Evolutionary conservation across 1,140 invertebrate species (phyloP).

Genomic region (Ridgeia piscesae): DNA sequence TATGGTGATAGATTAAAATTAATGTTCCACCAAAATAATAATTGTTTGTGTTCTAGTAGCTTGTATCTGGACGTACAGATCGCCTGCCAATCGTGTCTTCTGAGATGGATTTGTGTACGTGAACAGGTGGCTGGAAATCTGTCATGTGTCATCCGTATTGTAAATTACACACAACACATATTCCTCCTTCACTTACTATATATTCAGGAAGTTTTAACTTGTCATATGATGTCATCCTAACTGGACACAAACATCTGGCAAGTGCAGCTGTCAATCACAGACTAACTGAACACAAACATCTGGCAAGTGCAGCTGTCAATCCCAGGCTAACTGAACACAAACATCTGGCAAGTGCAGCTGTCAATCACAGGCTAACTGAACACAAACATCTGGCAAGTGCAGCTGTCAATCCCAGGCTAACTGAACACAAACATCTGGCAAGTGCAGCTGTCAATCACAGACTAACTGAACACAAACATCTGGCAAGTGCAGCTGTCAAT

Average conservation of each 20-base stretch:
- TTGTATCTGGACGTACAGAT: too few relatives aligned
- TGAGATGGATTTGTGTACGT: too few relatives aligned
- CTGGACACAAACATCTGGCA: not conserved
- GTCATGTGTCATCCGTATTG: too few relatives aligned
- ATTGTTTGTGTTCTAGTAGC: too few relatives aligned
- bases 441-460: not conserved
- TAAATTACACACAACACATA: too few relatives aligned
- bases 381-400: not conserved
- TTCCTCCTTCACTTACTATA: too few relatives aligned
- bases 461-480: not conserved
- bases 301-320: not conserved
- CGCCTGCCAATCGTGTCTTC: too few relatives aligned
- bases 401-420: not conserved
- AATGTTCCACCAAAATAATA: too few relatives aligned
- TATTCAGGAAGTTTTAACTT: too few relatives aligned
- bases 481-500: not conserved
- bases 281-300: not conserved
- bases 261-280: not conserved
- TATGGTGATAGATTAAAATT: too few relatives aligned
- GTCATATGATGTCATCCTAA: too few relatives aligned
- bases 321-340: not conserved
- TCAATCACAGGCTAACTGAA: not conserved
- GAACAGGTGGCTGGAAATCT: too few relatives aligned
- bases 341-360: not conserved
- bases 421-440: not conserved